Conservation (phyloP, 2,888 invertebrate species). For the Noctua comes region DNA sequence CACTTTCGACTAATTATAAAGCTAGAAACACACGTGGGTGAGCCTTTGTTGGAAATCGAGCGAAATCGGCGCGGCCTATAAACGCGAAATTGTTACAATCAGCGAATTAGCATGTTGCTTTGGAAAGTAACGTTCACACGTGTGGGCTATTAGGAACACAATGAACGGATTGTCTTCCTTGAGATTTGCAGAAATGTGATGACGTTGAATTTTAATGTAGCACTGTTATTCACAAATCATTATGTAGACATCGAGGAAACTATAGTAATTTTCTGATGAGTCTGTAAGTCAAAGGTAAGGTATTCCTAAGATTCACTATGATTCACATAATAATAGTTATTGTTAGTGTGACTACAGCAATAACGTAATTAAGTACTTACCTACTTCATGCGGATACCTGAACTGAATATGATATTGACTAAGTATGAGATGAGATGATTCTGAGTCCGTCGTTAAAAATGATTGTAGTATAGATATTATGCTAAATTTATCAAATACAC, state of each 20-base stretch:
- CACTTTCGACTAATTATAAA: slow-evolving; percentile 78
- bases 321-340: slow-evolving; percentile 12
- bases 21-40: slow-evolving; percentile 71
- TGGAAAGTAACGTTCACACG: slow-evolving; percentile 53
- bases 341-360: not conserved
- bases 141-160: slow-evolving; percentile 23
- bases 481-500: too few relatives aligned
- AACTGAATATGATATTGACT: not conserved
- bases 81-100: slow-evolving; percentile 49
- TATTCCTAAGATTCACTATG: not conserved
- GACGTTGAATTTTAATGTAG: not conserved
- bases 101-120: slow-evolving; percentile 56
- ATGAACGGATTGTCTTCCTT: slow-evolving; percentile 26
- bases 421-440: not conserved
- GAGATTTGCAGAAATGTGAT: slow-evolving; percentile 12
- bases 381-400: not conserved
- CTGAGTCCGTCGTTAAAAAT: not conserved
- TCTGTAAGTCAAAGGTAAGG: not conserved
- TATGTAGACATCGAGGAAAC: not conserved
- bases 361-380: not conserved
- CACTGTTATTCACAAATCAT: slow-evolving; percentile 1
- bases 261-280: not conserved
- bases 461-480: not conserved
- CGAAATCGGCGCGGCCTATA: slow-evolving; percentile 66
- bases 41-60: slow-evolving; percentile 63